These are phyloP conservation scores for Sitta carolinensis DNA, from an alignment of 2,797 vertebrate genomes.

Conservation along the genomic window DNA sequence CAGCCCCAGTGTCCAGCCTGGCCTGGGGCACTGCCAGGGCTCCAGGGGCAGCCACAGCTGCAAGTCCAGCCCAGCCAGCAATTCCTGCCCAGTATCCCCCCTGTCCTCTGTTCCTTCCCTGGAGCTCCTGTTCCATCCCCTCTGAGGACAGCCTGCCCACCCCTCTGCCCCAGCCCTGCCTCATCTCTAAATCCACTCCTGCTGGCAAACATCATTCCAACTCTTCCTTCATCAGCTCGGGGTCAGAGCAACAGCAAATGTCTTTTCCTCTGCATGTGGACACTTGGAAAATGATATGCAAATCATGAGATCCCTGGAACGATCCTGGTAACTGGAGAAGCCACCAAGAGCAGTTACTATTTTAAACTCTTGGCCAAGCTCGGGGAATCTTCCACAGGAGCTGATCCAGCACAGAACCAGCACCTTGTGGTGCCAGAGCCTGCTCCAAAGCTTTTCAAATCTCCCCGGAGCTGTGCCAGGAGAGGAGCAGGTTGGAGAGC, in stretches of 20 bases:
- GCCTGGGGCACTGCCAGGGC: neutral
- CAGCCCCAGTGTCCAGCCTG: neutral
- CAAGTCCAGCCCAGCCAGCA: accelerated
- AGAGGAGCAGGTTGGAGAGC: accelerated
- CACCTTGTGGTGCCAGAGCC: neutral
- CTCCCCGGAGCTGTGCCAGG: neutral
- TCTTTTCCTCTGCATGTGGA: neutral
- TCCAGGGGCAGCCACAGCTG: neutral
- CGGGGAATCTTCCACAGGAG: neutral
- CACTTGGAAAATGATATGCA: neutral
- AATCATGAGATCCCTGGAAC: neutral
- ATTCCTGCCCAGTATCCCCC: accelerated
- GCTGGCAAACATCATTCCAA: neutral
- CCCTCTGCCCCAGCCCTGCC: neutral
- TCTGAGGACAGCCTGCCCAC: neutral
- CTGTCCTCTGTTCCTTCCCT: neutral
- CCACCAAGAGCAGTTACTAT: neutral
- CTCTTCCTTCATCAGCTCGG: neutral
- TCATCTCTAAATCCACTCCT: neutral
- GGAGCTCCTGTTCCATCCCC: neutral
- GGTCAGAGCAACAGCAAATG: neutral
- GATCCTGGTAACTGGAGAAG: neutral
- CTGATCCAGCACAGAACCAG: neutral
- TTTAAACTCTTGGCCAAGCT: neutral
- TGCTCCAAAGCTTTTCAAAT: neutral